Conservation (phyloP, 2,888 invertebrate species). For the Drosophila greeni region DNA sequence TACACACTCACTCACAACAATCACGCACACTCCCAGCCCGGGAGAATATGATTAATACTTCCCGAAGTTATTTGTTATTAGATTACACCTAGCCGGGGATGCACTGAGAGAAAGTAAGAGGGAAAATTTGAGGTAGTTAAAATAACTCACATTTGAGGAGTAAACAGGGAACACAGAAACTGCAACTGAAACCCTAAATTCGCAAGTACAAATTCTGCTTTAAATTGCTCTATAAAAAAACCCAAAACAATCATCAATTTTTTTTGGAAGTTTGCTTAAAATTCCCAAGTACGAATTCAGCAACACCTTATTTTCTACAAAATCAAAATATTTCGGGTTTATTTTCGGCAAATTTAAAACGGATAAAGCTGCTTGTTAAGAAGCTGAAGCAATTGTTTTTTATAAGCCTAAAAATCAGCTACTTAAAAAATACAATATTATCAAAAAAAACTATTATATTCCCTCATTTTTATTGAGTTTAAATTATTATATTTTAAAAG, state of each 20-base stretch:
- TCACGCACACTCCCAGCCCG: conserved; percentile 15
- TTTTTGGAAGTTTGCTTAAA: background rate
- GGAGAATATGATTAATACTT: conserved; percentile 72
- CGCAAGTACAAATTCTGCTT: no score
- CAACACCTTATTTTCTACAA: background rate
- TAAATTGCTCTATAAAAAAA: no score
- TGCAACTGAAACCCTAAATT: background rate
- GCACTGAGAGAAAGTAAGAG: background rate
- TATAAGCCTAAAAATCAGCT: background rate
- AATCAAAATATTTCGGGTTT: background rate
- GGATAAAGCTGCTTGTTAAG: no score
- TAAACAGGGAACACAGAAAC: background rate
- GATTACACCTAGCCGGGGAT: conserved; percentile 54
- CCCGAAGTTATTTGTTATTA: conserved; percentile 74
- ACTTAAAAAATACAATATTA: background rate
- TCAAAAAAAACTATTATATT: no score
- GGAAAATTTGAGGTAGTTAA: background rate
- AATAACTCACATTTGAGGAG: background rate
- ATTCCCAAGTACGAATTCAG: background rate
- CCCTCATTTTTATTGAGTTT: background rate
- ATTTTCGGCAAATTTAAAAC: no score
- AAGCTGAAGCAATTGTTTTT: no score
- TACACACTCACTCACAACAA: conserved; percentile 15
- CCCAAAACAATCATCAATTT: no score
- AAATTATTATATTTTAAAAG: background rate